Evolutionary conservation across 2,888 invertebrate genomes (phyloP).

Genomic region (Marronus borbonicus): DNA sequence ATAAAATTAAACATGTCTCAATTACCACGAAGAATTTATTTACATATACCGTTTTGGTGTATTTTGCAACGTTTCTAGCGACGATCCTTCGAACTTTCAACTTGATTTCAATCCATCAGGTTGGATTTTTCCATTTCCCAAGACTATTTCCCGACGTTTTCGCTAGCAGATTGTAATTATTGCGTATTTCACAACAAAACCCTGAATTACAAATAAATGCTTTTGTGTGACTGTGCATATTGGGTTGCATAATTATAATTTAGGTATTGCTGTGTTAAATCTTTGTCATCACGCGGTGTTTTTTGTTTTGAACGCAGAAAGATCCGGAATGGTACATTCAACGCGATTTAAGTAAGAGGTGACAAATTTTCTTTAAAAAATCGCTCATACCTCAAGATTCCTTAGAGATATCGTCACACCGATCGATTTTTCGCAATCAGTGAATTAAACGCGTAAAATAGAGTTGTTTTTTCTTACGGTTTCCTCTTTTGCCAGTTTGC

Average conservation of each 20-base stretch:
- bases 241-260: conserved; percentile 22
- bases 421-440: no score
- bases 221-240: background rate
- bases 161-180: background rate
- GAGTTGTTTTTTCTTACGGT: no score
- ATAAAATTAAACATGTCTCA: conserved; percentile 31
- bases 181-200: conserved; percentile 42
- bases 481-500: no score
- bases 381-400: background rate
- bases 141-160: background rate
- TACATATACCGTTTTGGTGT: background rate
- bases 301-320: background rate
- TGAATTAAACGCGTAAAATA: no score
- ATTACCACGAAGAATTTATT: conserved; percentile 11
- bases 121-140: background rate
- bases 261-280: no score
- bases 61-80: background rate
- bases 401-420: no score
- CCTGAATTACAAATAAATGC: background rate
- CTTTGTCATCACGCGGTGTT: no score
- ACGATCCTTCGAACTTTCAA: background rate
- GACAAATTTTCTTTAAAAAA: background rate
- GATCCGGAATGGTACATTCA: background rate
- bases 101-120: background rate
- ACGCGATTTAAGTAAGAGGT: no score